Base-by-base conservation (phyloP, 2,113 vertebrate genomes). In the Neopipo cinnamomea region DNA sequence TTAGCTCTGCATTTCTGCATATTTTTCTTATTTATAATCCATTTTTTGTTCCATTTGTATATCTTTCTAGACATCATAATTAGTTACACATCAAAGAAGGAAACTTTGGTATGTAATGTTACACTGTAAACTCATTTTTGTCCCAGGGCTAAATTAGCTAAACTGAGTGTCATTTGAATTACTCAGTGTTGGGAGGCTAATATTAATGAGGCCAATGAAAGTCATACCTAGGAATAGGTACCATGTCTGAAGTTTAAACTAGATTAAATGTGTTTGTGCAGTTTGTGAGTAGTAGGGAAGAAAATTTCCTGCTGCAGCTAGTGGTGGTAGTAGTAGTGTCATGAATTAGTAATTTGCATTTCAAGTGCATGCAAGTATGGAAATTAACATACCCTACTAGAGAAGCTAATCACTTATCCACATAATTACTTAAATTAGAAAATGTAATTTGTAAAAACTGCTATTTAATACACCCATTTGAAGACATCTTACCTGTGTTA, bases 71-170 rank as follows among this genome's bases (percentile, higher is more conserved):
- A 85, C 58, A 61, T 70, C 22, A 8, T 92, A 81, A 81, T 83
- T 85, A 66, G 49, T 77, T 82, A 13, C 1, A 74, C 68, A 93
- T 89, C 88, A 95, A 70, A 75, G 74, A 67, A 93, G 58, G 80
- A 95, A 46, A 56, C 78, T 86, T 95, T 89, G 86, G 68, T 96
- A 66, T 93, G 76, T 42, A 25, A 84, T 85, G n/a, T 66, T 91
- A 75, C 49, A 12, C 52, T 46, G 39, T 65, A 93, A 33, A 76
- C 63, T 94, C 47, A 47, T 94, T 90, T 97, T 81, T 95, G 56
- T 92, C 88, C 72, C 62, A 89, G 52, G 66, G 77, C 93, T 89
- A 90, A 92, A 95, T 92, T 93, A 95, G 80, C 87, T 96, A 77
- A 95, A 88, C 86, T 21, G 20, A 46, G 4, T 96, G 83, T 74